These are phyloP conservation scores for Lottia gigantea DNA, from an alignment of 2,888 invertebrate genomes.

Conservation along the genomic window DNA sequence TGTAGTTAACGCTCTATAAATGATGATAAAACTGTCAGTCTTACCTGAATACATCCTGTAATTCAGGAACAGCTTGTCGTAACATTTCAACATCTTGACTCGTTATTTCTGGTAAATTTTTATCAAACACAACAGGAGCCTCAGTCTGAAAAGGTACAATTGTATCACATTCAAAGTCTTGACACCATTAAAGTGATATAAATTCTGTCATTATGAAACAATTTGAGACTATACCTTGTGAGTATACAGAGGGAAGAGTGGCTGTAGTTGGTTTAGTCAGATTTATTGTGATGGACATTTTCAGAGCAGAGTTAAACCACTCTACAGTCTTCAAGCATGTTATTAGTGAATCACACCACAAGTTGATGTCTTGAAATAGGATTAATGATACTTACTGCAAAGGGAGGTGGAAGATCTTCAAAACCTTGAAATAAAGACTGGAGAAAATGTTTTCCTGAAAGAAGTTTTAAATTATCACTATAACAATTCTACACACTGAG, in stretches of 20 bases:
- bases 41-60: slow-evolving; percentile 49
- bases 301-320: too few relatives aligned
- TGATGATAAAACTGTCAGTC: background rate
- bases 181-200: background rate
- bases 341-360: too few relatives aligned
- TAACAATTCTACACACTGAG: too few relatives aligned
- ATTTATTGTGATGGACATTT: too few relatives aligned
- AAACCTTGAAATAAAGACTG: slow-evolving; percentile 89
- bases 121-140: slow-evolving; percentile 65
- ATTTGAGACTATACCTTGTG: too few relatives aligned
- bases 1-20: too few relatives aligned
- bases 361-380: too few relatives aligned
- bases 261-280: too few relatives aligned
- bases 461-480: background rate
- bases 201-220: too few relatives aligned
- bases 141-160: slow-evolving; percentile 69
- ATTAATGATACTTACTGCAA: slow-evolving; percentile 74
- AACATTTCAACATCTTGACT: slow-evolving; percentile 63
- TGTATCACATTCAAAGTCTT: background rate
- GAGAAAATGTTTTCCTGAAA: slow-evolving; percentile 79
- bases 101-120: slow-evolving; percentile 64
- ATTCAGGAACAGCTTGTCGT: slow-evolving; percentile 58
- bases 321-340: too few relatives aligned
- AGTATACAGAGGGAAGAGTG: too few relatives aligned
- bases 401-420: slow-evolving; percentile 85